Conservation (phyloP, 2,113 vertebrate genomes). For the Corydoras maculifer region DNA sequence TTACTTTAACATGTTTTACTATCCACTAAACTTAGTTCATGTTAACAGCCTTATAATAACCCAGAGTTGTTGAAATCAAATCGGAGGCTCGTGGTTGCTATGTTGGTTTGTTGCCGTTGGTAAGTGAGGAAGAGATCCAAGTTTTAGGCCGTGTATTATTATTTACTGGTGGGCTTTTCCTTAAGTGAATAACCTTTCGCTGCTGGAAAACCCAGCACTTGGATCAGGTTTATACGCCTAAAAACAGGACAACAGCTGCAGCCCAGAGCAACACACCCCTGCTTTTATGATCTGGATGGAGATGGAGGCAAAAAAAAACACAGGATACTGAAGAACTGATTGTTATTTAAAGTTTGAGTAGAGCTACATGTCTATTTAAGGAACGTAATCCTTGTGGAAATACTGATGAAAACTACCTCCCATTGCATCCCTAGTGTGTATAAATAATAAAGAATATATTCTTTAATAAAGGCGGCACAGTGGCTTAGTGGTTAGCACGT, state of each 20-base stretch:
- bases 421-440: constrained; percentile 67
- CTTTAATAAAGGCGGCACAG: too few relatives aligned
- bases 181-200: constrained; percentile 51
- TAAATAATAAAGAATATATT: constrained; percentile 13
- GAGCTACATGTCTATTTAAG: background rate
- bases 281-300: constrained; percentile 23
- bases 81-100: constrained; percentile 54
- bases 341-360: background rate
- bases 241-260: constrained; percentile 45
- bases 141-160: constrained; percentile 42
- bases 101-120: constrained; percentile 63
- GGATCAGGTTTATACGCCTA: constrained; percentile 42
- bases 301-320: background rate
- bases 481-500: too few relatives aligned
- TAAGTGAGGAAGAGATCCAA: constrained; percentile 38
- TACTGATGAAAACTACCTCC: constrained; percentile 48
- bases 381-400: constrained; percentile 1
- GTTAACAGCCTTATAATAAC: too few relatives aligned
- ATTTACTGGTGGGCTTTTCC: constrained; percentile 29
- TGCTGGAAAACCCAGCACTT: constrained; percentile 40
- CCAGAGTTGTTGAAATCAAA: too few relatives aligned
- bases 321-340: background rate
- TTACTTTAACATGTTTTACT: too few relatives aligned
- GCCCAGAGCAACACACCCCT: constrained; percentile 18
- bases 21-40: too few relatives aligned